Conservation (phyloP, 2,888 invertebrate genomes). For the Calameuta pallipes region DNA sequence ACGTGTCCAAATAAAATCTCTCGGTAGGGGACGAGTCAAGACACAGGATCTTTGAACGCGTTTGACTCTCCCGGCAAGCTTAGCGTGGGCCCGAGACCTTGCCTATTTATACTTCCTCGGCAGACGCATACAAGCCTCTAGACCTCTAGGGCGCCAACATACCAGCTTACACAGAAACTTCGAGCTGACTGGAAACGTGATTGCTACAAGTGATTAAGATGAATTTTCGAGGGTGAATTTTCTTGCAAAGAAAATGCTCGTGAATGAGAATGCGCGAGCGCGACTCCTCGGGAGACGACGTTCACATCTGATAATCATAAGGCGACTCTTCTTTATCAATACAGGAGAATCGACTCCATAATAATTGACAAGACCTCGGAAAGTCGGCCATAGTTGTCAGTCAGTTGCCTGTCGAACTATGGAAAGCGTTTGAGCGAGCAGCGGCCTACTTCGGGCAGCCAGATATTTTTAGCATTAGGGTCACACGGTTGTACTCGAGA, state of each 20-base stretch:
- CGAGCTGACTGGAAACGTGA: not conserved
- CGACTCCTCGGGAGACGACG: not conserved
- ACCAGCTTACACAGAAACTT: not conserved
- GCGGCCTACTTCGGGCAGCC: slow-evolving; percentile 52
- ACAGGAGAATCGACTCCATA: not conserved
- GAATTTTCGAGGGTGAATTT: not conserved
- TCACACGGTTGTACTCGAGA: slow-evolving; percentile 42
- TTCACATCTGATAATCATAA: not conserved
- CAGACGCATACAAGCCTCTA: slow-evolving; percentile 13
- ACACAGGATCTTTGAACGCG: slow-evolving; percentile 28
- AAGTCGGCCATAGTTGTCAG: not conserved
- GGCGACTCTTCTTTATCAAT: not conserved
- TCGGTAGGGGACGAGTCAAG: slow-evolving; percentile 37
- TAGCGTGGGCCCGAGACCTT: slow-evolving; percentile 53
- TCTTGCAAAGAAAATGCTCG: not conserved
- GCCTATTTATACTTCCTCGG: slow-evolving; percentile 56
- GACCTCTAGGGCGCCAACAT: not conserved
- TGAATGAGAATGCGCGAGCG: not conserved
- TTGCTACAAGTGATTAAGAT: not conserved
- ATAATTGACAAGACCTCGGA: not conserved
- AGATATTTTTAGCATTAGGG: slow-evolving; percentile 60
- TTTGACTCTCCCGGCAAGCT: slow-evolving; percentile 46
- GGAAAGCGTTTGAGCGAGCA: slow-evolving; percentile 52
- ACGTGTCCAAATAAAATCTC: slow-evolving; percentile 18
- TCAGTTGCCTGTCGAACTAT: slow-evolving; percentile 40